A percentile compares a stretch with the other conserved stretches of the same genome.
These are phyloP conservation scores for Sisor rabdophorus DNA, from an alignment of 2,113 vertebrate genomes.

Conservation along the genomic window DNA sequence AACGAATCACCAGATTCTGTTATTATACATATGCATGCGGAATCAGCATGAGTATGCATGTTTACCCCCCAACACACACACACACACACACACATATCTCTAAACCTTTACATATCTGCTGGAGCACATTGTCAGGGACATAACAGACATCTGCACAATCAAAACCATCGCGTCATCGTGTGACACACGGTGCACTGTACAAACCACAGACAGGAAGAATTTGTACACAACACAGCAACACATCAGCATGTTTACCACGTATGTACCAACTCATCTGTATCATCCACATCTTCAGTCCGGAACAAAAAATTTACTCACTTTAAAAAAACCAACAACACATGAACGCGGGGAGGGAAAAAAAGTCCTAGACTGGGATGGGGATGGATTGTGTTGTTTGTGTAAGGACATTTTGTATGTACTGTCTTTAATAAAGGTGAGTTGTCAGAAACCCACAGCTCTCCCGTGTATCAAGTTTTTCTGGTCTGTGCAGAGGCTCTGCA, in stretches of 20 bases:
- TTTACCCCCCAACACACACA: background rate
- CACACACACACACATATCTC: background rate
- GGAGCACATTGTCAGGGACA: slow-evolving; percentile 14
- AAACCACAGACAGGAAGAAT: background rate
- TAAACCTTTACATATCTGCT: background rate
- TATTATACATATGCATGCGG: too few species aligned
- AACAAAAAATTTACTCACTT: too few species aligned
- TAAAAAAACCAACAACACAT: too few species aligned
- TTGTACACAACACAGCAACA: too few species aligned
- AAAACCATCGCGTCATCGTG: background rate
- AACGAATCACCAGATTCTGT: too few species aligned
- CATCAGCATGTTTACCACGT: background rate
- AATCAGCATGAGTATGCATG: too few species aligned
- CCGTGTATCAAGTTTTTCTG: background rate
- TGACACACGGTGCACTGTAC: background rate
- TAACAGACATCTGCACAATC: background rate
- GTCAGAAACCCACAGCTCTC: background rate
- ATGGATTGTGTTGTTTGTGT: too few species aligned
- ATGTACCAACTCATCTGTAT: background rate
- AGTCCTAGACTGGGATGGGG: too few species aligned
- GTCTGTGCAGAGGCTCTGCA: background rate
- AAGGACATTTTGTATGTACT: too few species aligned
- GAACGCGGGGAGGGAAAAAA: too few species aligned
- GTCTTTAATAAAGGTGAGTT: too few species aligned
- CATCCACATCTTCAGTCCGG: background rate